These are phyloP conservation scores for Pantherophis guttatus DNA, from an alignment of 2,113 vertebrate genomes.

Conservation along the genomic window DNA sequence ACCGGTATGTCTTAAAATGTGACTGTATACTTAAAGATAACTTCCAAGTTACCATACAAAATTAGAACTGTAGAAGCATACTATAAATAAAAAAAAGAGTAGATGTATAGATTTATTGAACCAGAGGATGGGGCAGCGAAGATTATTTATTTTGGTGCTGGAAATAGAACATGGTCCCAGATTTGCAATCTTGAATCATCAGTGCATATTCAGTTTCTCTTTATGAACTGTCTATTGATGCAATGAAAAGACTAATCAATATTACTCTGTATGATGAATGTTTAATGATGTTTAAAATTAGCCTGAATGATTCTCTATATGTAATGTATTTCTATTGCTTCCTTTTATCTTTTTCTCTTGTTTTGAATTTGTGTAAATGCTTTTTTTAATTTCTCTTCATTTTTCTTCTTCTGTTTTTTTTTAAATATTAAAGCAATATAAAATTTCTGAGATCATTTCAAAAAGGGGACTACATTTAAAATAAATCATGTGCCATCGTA, in stretches of 20 bases:
- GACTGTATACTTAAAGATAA: neutral
- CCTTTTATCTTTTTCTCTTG: neutral
- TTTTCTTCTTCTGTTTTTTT: neutral
- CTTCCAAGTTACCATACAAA: neutral
- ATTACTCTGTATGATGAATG: neutral
- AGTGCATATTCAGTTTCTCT: neutral
- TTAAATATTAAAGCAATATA: neutral
- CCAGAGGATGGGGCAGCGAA: neutral
- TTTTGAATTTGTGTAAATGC: neutral
- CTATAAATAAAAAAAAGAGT: neutral
- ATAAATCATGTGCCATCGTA: neutral
- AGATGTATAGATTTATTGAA: neutral
- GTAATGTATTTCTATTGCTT: neutral
- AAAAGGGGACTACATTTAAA: neutral
- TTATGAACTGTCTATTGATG: neutral
- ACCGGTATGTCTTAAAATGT: neutral
- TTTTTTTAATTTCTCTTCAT: neutral
- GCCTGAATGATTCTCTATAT: neutral
- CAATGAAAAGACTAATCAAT: neutral
- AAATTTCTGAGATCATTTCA: neutral
- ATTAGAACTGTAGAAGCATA: neutral
- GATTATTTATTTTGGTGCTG: neutral
- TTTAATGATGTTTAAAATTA: neutral
- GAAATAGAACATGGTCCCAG: neutral
- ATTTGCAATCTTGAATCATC: neutral